phyloP scores from a whole-genome alignment of 2,888 invertebrate species.

The Allygus modestus region DNA sequence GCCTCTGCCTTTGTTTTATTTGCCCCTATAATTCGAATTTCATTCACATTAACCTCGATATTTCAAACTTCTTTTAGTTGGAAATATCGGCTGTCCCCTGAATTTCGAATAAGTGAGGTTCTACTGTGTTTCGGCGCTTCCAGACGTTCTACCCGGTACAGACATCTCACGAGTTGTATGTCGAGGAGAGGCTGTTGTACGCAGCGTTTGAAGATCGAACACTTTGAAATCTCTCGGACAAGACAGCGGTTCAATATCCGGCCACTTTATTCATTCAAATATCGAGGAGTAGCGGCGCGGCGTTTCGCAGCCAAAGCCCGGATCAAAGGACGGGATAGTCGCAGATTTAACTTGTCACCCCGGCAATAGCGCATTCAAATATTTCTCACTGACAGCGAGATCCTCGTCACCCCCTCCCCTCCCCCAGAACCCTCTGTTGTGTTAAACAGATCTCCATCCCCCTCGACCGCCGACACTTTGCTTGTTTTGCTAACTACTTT shows the following conservation, averaged over 20 bases:
- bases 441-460: slow-evolving; percentile 23
- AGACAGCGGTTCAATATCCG: background rate
- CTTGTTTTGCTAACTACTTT: slow-evolving; percentile 33
- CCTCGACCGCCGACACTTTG: background rate
- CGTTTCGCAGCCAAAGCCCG: slow-evolving; percentile 27
- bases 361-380: slow-evolving; percentile 57
- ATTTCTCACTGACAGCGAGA: slow-evolving; percentile 49
- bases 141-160: too few relatives aligned
- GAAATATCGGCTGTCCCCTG: too few relatives aligned
- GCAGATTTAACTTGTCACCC: slow-evolving; percentile 58
- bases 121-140: too few relatives aligned
- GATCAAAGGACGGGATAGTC: slow-evolving; percentile 46
- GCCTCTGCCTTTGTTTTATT: too few relatives aligned
- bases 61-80: too few relatives aligned
- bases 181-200: too few relatives aligned
- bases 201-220: background rate
- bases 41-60: too few relatives aligned
- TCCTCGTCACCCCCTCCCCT: background rate
- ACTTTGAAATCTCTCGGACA: background rate
- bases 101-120: too few relatives aligned
- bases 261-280: slow-evolving; percentile 12
- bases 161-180: too few relatives aligned
- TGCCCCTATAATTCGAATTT: too few relatives aligned
- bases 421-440: slow-evolving; percentile 46
- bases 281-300: background rate